phyloP scores from a whole-genome alignment of 2,888 invertebrate species.

The Glaucopsyche alexis region DNA sequence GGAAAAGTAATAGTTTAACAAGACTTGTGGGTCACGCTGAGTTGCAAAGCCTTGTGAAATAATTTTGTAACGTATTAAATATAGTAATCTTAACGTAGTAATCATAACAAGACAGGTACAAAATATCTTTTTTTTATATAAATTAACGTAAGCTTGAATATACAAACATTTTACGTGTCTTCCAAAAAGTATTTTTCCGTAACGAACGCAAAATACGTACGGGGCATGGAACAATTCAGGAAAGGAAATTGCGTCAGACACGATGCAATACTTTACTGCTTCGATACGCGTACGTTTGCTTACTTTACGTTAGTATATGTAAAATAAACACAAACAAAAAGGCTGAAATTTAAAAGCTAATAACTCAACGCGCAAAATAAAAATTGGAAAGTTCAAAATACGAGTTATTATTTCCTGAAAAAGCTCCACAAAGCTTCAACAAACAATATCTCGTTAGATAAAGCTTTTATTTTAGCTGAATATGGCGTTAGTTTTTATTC shows the following conservation, averaged over 20 bases:
- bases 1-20: background rate
- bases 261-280: background rate
- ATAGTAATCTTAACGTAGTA: too few relatives aligned
- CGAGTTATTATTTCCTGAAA: slow-evolving; percentile 10
- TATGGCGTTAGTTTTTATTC: slow-evolving; percentile 12
- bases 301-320: too few relatives aligned
- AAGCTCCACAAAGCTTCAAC: slow-evolving; percentile 4
- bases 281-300: background rate
- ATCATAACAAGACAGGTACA: too few relatives aligned
- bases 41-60: background rate
- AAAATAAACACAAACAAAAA: background rate
- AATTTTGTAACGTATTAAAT: background rate
- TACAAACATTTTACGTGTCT: background rate
- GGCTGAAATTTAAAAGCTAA: background rate
- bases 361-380: background rate
- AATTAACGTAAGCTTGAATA: background rate
- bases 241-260: background rate
- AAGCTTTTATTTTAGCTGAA: slow-evolving; percentile 6
- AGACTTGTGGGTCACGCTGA: background rate
- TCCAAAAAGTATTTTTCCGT: background rate
- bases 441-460: background rate
- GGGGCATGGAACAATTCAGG: background rate
- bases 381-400: background rate
- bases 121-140: background rate
- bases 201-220: background rate